phyloP scores from a whole-genome alignment of 2,888 invertebrate genomes.

The Baccha elongata region DNA sequence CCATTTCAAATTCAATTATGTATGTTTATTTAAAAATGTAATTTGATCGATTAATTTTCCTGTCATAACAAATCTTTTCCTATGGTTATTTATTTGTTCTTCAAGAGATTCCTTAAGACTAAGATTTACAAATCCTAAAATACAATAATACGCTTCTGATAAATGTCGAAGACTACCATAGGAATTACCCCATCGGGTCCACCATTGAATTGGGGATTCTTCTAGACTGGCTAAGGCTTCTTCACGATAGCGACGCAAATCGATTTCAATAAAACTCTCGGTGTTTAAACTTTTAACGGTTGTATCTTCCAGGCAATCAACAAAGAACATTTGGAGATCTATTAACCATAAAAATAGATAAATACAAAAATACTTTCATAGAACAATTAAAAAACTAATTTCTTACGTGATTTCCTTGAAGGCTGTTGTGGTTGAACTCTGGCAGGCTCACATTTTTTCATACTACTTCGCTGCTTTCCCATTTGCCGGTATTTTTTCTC shows the following conservation, averaged over 20 bases:
- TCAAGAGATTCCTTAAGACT: constrained; percentile 78
- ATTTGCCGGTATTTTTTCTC: constrained; percentile 52
- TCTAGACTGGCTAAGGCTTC: constrained; percentile 80
- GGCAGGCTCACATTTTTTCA: not conserved
- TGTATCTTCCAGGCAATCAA: constrained; percentile 77
- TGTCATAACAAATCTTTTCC: constrained; percentile 79
- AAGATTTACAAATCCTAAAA: constrained; percentile 80
- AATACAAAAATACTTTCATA: not conserved
- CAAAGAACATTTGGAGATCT: constrained; percentile 80
- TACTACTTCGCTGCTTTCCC: constrained; percentile 39
- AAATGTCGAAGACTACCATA: constrained; percentile 78
- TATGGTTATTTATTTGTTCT: constrained; percentile 79
- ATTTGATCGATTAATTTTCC: constrained; percentile 79
- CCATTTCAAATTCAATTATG: not conserved
- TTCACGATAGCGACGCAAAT: constrained; percentile 79
- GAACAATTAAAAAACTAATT: not conserved
- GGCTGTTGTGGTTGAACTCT: constrained; percentile 2
- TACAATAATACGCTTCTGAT: constrained; percentile 79
- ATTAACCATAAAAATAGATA: not conserved
- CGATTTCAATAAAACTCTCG: constrained; percentile 76
- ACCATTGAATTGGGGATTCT: constrained; percentile 81
- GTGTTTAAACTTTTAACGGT: constrained; percentile 70
- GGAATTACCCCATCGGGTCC: constrained; percentile 79
- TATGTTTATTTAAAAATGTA: constrained; percentile 76
- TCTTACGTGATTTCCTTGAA: constrained; percentile 57